Base-by-base conservation (phyloP, 2,113 vertebrate species). In the Varanus komodoensis region DNA sequence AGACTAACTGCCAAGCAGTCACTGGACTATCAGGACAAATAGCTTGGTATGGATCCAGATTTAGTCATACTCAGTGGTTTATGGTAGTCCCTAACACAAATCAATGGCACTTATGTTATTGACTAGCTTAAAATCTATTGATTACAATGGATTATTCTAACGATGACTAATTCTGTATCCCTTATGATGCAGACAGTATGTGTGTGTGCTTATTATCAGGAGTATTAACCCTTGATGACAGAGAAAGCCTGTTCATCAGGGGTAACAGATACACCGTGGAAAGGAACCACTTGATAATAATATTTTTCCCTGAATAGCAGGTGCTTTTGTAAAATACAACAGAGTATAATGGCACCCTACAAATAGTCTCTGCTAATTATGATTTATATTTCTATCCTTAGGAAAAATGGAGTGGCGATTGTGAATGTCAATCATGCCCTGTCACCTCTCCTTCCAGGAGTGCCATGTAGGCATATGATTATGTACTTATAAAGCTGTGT, bases 401-500 rank as follows among this genome's bases (percentile, higher is more conserved):
- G 21, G 61, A 23, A 74, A 89, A 75, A 32, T 27, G 38, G 75
- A 68, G 61, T 50, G 21, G 61, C 44, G 44, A 85, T 52, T 78
- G 7, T 79, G 19, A 77, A 77, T 50, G 48, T 78, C 82, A 89
- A 15, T 52, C 1, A 25, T 32, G 61, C 34, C 68, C 80, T 80
- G 19, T 34, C 74, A 84, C 21, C 54, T 83, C 54, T 38, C 38
- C 8, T 38, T 48, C 50, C 25, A 61, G 32, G 71, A 85, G 32
- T 85, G 48, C 17, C 52, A 69, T 57, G 48, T 52, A 80, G 61
- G 84, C 11, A 17, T 50, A 79, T 57, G 54, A 67, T 69, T 79
- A 64, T 57, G 38, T 79, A 38, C 52, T 85, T 79, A 88, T 81
- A 90, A 90, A 86, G 34, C 11, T 17, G 44, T 86, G 64, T 25